phyloP scores from a whole-genome alignment of 35 echinoderm and acorn worm species.

The Lytechinus variegatus region DNA sequence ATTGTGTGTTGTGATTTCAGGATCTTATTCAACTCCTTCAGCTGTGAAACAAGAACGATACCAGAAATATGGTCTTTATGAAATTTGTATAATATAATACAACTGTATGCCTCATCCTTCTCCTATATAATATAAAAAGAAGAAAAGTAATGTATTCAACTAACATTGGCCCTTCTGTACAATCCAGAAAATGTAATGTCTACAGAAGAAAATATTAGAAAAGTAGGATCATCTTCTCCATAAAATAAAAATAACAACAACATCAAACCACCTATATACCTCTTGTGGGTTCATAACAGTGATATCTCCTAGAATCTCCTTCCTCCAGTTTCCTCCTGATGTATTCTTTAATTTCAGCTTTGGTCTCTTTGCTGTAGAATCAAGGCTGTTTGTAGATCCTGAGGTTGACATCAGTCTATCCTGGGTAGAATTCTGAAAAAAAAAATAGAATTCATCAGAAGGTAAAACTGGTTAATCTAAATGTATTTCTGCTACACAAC shows the following conservation, averaged over 20 bases:
- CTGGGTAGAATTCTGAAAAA: conserved; percentile 13
- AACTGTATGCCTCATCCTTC: neutral
- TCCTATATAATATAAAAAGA: no score
- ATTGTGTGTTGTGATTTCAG: conserved; percentile 73
- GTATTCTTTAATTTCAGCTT: conserved; percentile 77
- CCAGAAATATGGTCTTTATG: neutral
- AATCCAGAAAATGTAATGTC: no score
- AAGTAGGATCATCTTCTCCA: no score
- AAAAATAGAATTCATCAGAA: neutral
- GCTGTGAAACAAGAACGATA: conserved; percentile 46
- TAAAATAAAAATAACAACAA: no score
- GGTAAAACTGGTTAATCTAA: no score
- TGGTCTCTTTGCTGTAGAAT: conserved; percentile 50
- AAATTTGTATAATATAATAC: neutral
- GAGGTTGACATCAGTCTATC: conserved; percentile 15
- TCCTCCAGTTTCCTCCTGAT: conserved; percentile 85
- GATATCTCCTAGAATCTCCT: conserved; percentile 96
- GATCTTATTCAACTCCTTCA: conserved; percentile 91
- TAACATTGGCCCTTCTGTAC: no score
- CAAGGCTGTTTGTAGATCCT: neutral
- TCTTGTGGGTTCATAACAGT: conserved; percentile 98
- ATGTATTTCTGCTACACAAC: no score
- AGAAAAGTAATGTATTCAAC: no score
- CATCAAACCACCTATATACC: conserved; percentile 52
- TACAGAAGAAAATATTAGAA: no score